Conservation (phyloP, 2,797 vertebrate genomes). For the Pseudomugil gertrudae region DNA sequence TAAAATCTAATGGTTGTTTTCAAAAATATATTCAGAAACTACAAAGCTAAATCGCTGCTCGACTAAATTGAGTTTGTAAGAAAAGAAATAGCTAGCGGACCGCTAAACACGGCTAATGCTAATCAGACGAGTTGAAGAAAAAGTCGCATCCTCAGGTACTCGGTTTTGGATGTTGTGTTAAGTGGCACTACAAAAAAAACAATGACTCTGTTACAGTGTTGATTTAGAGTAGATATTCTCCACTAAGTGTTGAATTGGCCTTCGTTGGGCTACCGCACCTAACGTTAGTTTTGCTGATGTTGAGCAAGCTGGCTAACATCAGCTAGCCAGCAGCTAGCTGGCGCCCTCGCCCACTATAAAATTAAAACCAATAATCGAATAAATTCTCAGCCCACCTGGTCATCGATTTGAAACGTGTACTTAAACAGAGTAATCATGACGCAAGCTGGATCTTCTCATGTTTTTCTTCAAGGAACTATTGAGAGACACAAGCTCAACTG, state of each 20-base stretch:
- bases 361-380: constrained; percentile 21
- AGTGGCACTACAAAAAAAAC: rapidly evolving
- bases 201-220: not conserved
- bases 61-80: constrained; percentile 35
- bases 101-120: constrained; percentile 32
- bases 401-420: not conserved
- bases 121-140: not conserved
- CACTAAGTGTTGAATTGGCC: constrained; percentile 26
- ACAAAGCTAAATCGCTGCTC: constrained; percentile 18
- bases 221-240: not conserved
- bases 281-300: constrained; percentile 47
- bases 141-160: too few relatives aligned
- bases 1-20: not conserved
- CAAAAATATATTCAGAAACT: not conserved
- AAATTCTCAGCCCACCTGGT: constrained; percentile 12
- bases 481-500: constrained; percentile 16
- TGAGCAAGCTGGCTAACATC: constrained; percentile 54
- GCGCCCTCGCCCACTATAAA: constrained; percentile 68
- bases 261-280: constrained; percentile 26
- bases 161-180: not conserved
- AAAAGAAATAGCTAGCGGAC: constrained; percentile 41
- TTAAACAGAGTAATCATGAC: rapidly evolving
- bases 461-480: not conserved
- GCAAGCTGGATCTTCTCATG: not conserved
- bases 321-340: constrained; percentile 60